Base-by-base conservation (phyloP, 2,797 vertebrate genomes). In the Thalassophryne amazonica region DNA sequence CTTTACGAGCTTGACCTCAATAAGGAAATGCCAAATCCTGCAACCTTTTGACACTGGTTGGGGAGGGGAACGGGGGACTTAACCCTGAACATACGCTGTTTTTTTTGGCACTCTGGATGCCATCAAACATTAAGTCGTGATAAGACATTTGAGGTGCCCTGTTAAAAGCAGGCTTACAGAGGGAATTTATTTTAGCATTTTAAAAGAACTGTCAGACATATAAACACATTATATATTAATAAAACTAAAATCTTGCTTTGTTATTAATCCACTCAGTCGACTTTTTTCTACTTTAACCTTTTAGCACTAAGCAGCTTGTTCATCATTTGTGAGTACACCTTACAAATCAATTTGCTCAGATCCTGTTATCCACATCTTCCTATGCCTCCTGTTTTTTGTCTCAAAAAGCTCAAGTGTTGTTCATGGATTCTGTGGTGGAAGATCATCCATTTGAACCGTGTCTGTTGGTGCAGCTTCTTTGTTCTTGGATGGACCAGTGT, bases 381-480 rank as follows among this genome's bases (percentile, higher is more conserved):
- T 33, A 19, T 57, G 8, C 40, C 6, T 56, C 57, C 24, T 8
- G 31, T 49, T 4, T 5, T 13, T 27, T 34, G 4, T 38, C 30
- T 46, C 40, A 19, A 38, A 28, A 30, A 27, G 14, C 18, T 19
- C 14, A n/a, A n/a, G n/a, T n/a, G n/a, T n/a, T n/a, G n/a, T n/a
- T 56, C 40, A 59, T 12, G 33, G 49, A 12, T 70, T 77, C 16
- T 54, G 52, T 14, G 34, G 6, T 2, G 78, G 60, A 17, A 87
- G 20, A 24, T 79, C 77, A 53, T 88, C 81, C 90, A 91, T 91
- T 23, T 86, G 83, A 28, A 91, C 48, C 55, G 90, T 91, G 32
- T 91, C 88, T 21, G 78, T 85, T 5, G 86, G 77, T 4, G 37
- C 1, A 18, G 66, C 20, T 0, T 71, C 71, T 50, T 81, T 83